A percentile compares a stretch with the other conserved stretches of the same genome.
Evolutionary conservation across 1,140 invertebrate species (phyloP).

Genomic region (Drosophila pachea): DNA sequence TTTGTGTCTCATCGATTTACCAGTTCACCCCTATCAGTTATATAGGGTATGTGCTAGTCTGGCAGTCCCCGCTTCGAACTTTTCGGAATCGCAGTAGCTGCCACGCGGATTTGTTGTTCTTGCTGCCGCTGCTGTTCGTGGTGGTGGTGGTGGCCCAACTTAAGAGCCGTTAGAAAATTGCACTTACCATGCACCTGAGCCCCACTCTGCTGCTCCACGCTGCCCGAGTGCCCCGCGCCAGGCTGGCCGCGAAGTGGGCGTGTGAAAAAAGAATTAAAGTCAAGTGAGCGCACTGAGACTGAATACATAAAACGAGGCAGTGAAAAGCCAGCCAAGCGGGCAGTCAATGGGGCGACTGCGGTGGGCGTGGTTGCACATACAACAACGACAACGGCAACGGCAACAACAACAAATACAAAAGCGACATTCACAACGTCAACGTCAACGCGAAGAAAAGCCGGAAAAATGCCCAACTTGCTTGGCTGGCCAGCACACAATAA

Average conservation of each 20-base stretch:
- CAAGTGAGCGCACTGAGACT: constrained; percentile 77
- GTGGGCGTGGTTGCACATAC: constrained; percentile 48
- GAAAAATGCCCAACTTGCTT: constrained; percentile 72
- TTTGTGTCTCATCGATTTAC: neutral
- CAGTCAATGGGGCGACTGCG: constrained; percentile 13
- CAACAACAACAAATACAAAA: constrained; percentile 21
- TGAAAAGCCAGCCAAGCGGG: constrained; percentile 45
- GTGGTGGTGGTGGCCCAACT: constrained; percentile 41
- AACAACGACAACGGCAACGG: constrained; percentile 37
- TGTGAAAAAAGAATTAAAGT: constrained; percentile 77
- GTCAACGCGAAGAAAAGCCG: constrained; percentile 74
- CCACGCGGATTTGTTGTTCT: constrained; percentile 34
- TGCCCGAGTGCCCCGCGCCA: neutral
- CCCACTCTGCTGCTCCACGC: neutral
- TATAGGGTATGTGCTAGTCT: neutral
- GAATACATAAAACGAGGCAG: constrained; percentile 68
- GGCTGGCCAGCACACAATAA: constrained; percentile 49
- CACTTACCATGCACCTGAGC: constrained; percentile 46
- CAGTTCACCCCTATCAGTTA: neutral
- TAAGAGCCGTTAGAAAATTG: constrained; percentile 75
- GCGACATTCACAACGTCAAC: constrained; percentile 36
- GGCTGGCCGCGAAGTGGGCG: constrained; percentile 56
- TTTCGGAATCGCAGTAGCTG: constrained; percentile 41
- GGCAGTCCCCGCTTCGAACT: neutral
- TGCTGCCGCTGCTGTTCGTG: constrained; percentile 29